A percentile compares a stretch with the other conserved stretches of the same genome.
These are phyloP conservation scores for Reinhardtius hippoglossoides DNA, from an alignment of 2,113 vertebrate genomes.

Conservation along the genomic window DNA sequence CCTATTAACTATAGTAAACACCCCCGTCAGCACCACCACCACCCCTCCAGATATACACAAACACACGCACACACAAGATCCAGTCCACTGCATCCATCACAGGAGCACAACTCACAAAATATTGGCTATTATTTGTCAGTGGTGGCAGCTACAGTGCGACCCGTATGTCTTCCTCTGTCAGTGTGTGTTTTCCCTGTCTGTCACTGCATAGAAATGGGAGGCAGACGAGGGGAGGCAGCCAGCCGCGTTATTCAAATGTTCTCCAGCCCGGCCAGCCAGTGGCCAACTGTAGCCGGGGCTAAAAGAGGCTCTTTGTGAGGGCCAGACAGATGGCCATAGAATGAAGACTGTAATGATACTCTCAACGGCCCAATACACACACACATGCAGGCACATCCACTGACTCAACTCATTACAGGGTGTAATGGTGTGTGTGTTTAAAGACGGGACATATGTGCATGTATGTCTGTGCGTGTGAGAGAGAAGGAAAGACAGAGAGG, in stretches of 20 bases:
- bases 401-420: constrained; percentile 54
- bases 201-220: constrained; percentile 51
- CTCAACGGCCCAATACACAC: constrained; percentile 49
- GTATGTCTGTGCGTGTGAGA: constrained; percentile 13
- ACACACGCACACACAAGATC: constrained; percentile 1
- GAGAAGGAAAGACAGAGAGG: constrained; percentile 21
- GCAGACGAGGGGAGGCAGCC: constrained; percentile 55
- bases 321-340: constrained; percentile 80
- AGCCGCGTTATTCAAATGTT: constrained; percentile 72
- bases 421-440: constrained; percentile 31
- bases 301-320: constrained; percentile 77
- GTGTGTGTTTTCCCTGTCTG: constrained; percentile 55
- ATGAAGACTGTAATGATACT: constrained; percentile 78
- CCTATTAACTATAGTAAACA: constrained; percentile 69
- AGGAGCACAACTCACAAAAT: constrained; percentile 44
- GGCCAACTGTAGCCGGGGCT: constrained; percentile 71
- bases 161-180: constrained; percentile 51
- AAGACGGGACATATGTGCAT: constrained; percentile 23
- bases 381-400: constrained; percentile 36
- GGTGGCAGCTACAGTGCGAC: constrained; percentile 34
- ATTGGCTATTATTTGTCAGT: constrained; percentile 36
- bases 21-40: neutral
- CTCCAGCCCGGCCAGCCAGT: constrained; percentile 59
- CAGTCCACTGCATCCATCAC: constrained; percentile 9
- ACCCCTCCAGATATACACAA: constrained; percentile 24